phyloP scores from a whole-genome alignment of 1,140 invertebrate genomes.

The Matsumurasca onukii region DNA sequence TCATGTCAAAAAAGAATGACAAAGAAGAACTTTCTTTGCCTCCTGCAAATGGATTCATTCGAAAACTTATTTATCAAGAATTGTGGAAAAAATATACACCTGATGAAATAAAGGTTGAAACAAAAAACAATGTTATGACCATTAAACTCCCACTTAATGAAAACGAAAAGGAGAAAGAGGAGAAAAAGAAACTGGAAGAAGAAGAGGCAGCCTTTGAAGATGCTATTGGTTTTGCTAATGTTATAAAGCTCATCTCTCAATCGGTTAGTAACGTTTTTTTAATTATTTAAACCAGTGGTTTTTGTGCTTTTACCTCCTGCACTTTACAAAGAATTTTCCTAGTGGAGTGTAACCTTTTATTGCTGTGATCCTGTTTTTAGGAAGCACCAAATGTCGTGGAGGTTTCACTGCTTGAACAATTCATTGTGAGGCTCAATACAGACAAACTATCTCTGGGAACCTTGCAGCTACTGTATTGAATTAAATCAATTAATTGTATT shows the following conservation, averaged over 20 bases:
- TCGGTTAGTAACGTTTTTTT: constrained; percentile 70
- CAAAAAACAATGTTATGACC: constrained; percentile 13
- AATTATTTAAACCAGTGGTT: too few species aligned
- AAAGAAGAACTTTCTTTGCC: not conserved
- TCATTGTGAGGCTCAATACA: too few species aligned
- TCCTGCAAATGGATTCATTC: constrained; percentile 60
- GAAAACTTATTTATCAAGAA: constrained; percentile 68
- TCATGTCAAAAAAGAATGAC: not conserved
- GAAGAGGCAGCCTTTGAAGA: constrained; percentile 62
- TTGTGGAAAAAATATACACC: not conserved
- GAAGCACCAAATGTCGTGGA: too few species aligned
- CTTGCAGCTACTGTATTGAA: too few species aligned
- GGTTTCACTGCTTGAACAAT: too few species aligned
- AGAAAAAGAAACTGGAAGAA: constrained; percentile 54
- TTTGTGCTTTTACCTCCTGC: too few species aligned
- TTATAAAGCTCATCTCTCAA: constrained; percentile 71
- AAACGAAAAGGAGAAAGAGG: constrained; percentile 45
- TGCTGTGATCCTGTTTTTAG: too few species aligned
- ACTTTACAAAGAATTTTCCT: too few species aligned
- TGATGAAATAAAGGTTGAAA: constrained; percentile 29
- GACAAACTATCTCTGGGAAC: too few species aligned
- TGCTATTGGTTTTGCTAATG: constrained; percentile 75
- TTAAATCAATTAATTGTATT: too few species aligned
- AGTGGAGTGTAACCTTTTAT: too few species aligned
- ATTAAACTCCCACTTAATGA: not conserved